Evolutionary conservation across 2,797 vertebrate genomes (phyloP).

Genomic region (Centroberyx gerrardi): DNA sequence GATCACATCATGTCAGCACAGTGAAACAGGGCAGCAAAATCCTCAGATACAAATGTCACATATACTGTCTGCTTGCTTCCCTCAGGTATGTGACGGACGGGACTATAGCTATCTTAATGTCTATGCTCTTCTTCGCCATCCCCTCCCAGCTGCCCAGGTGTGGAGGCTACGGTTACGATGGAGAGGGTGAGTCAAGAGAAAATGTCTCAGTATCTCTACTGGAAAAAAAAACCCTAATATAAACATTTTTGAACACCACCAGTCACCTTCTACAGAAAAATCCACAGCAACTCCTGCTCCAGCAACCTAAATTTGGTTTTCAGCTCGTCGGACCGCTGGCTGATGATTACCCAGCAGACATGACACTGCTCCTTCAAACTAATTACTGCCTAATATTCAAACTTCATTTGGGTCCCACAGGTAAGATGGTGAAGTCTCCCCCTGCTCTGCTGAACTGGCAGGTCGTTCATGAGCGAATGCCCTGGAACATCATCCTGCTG

Average conservation of each 20-base stretch:
- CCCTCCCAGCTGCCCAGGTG: constrained; percentile 80
- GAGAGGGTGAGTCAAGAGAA: constrained; percentile 45
- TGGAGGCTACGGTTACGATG: constrained; percentile 42
- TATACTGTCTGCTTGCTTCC: constrained; percentile 1
- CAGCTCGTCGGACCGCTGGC: neutral
- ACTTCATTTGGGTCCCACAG: constrained; percentile 47
- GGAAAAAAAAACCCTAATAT: neutral
- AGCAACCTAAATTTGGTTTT: constrained; percentile 6
- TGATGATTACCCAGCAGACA: constrained; percentile 6
- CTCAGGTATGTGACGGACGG: constrained; percentile 88
- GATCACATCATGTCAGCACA: too few relatives aligned
- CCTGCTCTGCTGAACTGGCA: constrained; percentile 86
- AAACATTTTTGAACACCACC: neutral
- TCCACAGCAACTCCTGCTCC: neutral
- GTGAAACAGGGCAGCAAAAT: neutral
- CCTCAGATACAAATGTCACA: neutral
- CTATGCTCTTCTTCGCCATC: constrained; percentile 87
- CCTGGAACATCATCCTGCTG: constrained; percentile 94
- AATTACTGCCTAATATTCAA: constrained; percentile 31
- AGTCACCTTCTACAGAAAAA: neutral
- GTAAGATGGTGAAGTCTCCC: constrained; percentile 61
- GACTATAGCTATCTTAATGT: constrained; percentile 89
- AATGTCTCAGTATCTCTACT: neutral
- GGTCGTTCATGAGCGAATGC: constrained; percentile 90
- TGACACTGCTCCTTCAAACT: constrained; percentile 4